Percentiles rank a stretch among this genome's conserved stretches.
Conservation (phyloP, 2,888 invertebrate genomes). For the Leptinotarsa peninsularis region DNA sequence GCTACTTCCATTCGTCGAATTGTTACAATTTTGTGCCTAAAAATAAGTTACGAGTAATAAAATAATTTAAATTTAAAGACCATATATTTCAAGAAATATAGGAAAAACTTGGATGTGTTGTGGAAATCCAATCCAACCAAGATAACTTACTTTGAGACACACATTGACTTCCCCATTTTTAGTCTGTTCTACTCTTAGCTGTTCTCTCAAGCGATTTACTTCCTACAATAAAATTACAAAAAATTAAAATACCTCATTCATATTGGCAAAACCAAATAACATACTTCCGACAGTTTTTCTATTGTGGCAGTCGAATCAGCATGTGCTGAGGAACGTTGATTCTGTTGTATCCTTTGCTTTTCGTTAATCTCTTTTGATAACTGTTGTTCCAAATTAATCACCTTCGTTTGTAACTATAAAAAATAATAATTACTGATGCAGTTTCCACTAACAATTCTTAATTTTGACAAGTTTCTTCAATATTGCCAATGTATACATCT, state of each 20-base stretch:
- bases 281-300: slow-evolving; percentile 55
- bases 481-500: too few species aligned
- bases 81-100: neutral
- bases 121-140: slow-evolving; percentile 14
- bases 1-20: slow-evolving; percentile 55
- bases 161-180: slow-evolving; percentile 51
- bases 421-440: neutral
- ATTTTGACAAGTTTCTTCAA: too few species aligned
- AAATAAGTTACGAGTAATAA: slow-evolving; percentile 35
- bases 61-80: slow-evolving; percentile 1
- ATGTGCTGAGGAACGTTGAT: slow-evolving; percentile 31
- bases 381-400: slow-evolving; percentile 54
- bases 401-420: slow-evolving; percentile 51
- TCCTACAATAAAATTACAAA: slow-evolving; percentile 50
- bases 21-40: slow-evolving; percentile 52
- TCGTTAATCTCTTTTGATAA: slow-evolving; percentile 53
- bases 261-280: slow-evolving; percentile 38
- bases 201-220: slow-evolving; percentile 53
- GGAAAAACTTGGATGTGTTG: too few species aligned
- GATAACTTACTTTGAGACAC: slow-evolving; percentile 51
- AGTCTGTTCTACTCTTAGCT: slow-evolving; percentile 53
- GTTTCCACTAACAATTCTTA: neutral
- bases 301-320: slow-evolving; percentile 49
- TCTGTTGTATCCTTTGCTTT: slow-evolving; percentile 50
- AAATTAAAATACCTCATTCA: slow-evolving; percentile 29